Base-by-base conservation (phyloP, 2,797 vertebrate genomes). In the Triplophysa bombifrons region DNA sequence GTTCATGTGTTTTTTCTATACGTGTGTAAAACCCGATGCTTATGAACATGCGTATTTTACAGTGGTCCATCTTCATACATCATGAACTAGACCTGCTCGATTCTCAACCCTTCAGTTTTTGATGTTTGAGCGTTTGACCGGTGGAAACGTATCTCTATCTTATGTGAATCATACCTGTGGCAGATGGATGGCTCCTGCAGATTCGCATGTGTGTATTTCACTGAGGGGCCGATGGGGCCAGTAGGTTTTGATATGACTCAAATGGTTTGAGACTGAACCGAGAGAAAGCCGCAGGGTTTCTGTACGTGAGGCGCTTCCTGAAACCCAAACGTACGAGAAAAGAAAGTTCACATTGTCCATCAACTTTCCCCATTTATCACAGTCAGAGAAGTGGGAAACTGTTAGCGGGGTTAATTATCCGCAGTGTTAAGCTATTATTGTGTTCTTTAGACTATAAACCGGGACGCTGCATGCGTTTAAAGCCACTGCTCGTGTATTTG, bases 231-330 rank as follows among this genome's bases (percentile, higher is more conserved):
- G 72, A 74, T 56, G 53, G 53, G 58, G 66, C 44, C 53, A 53
- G 65, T 51, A 76, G 76, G 72, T 22, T 74, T 69, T 75, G 80
- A 83, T 82, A 66, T 44, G 73, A 69, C 58, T 72, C 79, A 73
- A 80, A 78, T 74, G 67, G 41, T 75, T 72, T 50, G 72, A 84
- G 11, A 70, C 80, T 84, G 71, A 84, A 80, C 82, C 65, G n/a
- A 74, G 51, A 27, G 22, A 63, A 74, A 74, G 73, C 80, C 80
- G 73, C 71, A 12, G 73, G 82, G 80, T 50, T 73, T 74, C 51
- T 0, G 44, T 20, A 83, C 82, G 70, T 80, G 76, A 72, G 63
- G 25, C 3, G 76, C 80, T 60, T 85, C 44, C 51, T 56, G 38
- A 72, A 81, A 72, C 51, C 19, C n/a, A 60, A 41, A 38, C 17